Evolutionary conservation across 2,797 vertebrate genomes (phyloP).

Genomic region (Galago senegalensis): DNA sequence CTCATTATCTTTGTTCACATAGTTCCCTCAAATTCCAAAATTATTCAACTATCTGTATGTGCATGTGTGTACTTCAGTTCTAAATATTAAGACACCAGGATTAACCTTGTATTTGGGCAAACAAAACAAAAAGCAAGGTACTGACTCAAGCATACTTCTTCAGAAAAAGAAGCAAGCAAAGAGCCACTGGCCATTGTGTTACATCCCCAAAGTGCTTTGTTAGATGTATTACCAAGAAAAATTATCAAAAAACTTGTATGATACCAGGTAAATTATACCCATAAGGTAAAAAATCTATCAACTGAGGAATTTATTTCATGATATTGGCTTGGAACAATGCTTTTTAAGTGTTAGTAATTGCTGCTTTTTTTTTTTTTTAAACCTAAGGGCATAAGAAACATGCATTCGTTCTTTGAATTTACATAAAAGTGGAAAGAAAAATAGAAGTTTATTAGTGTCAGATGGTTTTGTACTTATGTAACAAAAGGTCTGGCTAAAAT

Average conservation of each 20-base stretch:
- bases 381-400: conserved; percentile 71
- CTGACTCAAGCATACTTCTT: neutral
- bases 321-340: neutral
- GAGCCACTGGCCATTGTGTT: neutral
- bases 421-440: conserved; percentile 69
- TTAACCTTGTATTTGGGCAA: neutral
- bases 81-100: neutral
- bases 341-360: conserved; percentile 45
- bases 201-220: conserved; percentile 7
- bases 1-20: conserved; percentile 9
- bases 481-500: conserved; percentile 78
- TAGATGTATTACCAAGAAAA: neutral
- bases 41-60: neutral
- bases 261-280: neutral
- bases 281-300: neutral
- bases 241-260: neutral
- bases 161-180: conserved; percentile 4
- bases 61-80: neutral
- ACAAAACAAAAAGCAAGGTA: neutral
- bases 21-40: conserved; percentile 2
- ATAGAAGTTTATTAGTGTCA: conserved; percentile 79
- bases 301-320: neutral
- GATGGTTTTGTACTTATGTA: conserved; percentile 84
- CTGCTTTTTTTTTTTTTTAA: conserved; percentile 44
- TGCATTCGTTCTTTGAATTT: conserved; percentile 62